Conservation (phyloP, 2,113 vertebrate species). For the Pristiophorus japonicus region DNA sequence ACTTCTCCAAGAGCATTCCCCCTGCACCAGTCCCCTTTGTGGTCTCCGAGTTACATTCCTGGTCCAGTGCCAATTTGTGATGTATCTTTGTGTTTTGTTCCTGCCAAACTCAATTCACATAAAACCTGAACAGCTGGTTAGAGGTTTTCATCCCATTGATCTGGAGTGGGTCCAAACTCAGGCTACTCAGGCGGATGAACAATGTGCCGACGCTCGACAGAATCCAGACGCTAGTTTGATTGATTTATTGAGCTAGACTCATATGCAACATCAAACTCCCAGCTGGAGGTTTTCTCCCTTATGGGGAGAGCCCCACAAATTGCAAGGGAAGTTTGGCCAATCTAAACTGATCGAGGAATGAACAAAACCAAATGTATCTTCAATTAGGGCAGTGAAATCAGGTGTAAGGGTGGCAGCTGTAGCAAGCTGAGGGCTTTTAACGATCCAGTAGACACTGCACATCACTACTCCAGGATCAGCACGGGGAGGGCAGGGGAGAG, state of each 20-base stretch:
- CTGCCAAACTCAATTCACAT: not conserved
- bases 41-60: not conserved
- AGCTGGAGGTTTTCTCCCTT: not conserved
- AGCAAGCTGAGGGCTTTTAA: too few species aligned
- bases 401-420: too few species aligned
- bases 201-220: not conserved
- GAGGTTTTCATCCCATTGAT: not conserved
- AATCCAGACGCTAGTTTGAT: not conserved
- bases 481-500: too few species aligned
- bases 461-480: too few species aligned
- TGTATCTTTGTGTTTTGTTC: not conserved
- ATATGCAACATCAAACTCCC: not conserved
- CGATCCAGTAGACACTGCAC: too few species aligned
- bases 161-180: not conserved
- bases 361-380: too few species aligned
- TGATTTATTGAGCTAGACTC: not conserved
- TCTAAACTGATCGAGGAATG: too few species aligned
- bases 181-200: not conserved
- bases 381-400: too few species aligned
- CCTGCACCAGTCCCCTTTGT: not conserved
- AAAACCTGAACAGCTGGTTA: not conserved
- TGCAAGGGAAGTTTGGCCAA: too few species aligned
- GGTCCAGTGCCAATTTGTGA: not conserved
- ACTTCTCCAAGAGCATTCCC: not conserved
- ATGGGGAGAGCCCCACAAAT: too few species aligned